Base-by-base conservation (phyloP, 2,113 vertebrate species). In the Nothoprocta perdicaria region DNA sequence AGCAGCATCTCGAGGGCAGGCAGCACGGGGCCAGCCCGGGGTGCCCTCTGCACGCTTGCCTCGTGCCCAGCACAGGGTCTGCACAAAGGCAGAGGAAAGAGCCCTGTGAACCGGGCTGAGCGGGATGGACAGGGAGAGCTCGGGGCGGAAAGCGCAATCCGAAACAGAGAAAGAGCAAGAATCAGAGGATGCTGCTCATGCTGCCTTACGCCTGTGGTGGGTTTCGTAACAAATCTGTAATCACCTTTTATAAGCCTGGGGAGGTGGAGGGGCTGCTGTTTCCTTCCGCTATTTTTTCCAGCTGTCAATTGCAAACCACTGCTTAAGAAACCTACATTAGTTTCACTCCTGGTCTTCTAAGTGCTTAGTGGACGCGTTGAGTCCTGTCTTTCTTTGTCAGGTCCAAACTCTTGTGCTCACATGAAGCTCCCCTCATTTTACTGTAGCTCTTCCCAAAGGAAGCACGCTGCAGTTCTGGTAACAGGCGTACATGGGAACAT, bases 131-230 rank as follows among this genome's bases (percentile, higher is more conserved):
- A 88, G 27, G 13, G 18, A 90, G 35, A 38, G 22, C 71, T 60
- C 78, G 22, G 74, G 84, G 84, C 3, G 23, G 67, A 74, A 57
- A 88, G 40, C 75, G 10, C 13, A 58, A 27, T 41, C 5, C 3
- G 46, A 86, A 13, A 58, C 48, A 21, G 72, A 21, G 1, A 3
- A 7, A 33, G 0, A 0, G 10, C 53, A 55, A 15, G 53, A 55
- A 16, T 55, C 24, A 10, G 26, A 55, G 53, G 27, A 12, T 61
- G 50, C 48, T 82, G 38, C 31, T 68, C 52, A 3, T 17, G 12
- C 12, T 19, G 18, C 6, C 17, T 66, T 83, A 74, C n/a, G 63
- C 29, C 13, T 68, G 6, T 18, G 48, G 5, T 12, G 53, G 29
- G 7, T 63, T 80, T 45, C 57, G 66, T 41, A 22, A 61, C 9